Conservation (phyloP, 2,113 vertebrate species). For the Xiphorhynchus elegans region DNA sequence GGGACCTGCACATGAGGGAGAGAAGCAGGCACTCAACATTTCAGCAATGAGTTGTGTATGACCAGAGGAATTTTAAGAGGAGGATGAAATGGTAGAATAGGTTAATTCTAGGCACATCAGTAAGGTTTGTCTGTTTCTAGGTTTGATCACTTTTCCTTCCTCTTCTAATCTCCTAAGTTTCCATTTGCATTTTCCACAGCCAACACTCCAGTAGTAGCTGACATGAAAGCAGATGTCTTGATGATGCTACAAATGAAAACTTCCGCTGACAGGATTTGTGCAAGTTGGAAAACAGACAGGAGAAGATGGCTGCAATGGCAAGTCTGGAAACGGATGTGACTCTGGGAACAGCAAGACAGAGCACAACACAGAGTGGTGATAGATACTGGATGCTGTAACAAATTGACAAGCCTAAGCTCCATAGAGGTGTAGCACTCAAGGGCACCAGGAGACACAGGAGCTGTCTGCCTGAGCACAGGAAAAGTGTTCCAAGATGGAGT, state of each 20-base stretch:
- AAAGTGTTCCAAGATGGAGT: neutral
- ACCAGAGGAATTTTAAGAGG: neutral
- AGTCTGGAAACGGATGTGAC: neutral
- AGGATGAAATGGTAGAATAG: neutral
- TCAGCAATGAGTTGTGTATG: neutral
- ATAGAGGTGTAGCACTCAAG: neutral
- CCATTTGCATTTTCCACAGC: neutral
- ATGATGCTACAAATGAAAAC: neutral
- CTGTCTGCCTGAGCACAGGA: neutral
- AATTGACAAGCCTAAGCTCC: neutral
- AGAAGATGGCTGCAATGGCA: neutral
- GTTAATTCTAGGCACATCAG: neutral
- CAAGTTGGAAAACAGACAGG: neutral
- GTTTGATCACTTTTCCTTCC: neutral
- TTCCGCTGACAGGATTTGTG: neutral
- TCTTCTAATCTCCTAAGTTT: neutral
- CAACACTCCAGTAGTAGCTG: neutral
- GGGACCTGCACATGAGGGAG: neutral
- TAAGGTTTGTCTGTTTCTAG: neutral
- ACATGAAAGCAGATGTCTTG: accelerated
- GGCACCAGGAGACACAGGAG: neutral
- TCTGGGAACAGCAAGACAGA: neutral
- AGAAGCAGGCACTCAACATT: neutral
- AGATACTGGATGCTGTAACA: neutral
- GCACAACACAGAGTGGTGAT: neutral